These are phyloP conservation scores for Triops longicaudatus DNA, from an alignment of 1,140 invertebrate genomes.

Conservation along the genomic window DNA sequence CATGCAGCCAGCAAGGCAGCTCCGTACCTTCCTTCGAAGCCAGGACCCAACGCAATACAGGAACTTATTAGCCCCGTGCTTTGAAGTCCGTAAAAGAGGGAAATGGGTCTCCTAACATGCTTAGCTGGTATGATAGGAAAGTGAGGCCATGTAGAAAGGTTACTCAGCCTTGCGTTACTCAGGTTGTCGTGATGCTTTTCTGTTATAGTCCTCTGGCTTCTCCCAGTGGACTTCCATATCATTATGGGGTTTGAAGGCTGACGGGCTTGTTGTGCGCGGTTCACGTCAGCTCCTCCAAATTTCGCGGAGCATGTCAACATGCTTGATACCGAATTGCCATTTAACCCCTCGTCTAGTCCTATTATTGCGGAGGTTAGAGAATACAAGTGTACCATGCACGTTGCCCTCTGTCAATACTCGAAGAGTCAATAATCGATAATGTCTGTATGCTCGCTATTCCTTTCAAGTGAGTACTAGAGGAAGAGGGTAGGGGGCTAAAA, in stretches of 20 bases:
- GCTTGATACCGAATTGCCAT: neutral
- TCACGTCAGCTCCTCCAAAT: neutral
- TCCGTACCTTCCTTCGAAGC: neutral
- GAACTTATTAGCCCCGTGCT: constrained; percentile 11
- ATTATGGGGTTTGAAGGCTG: neutral
- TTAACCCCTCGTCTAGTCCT: neutral
- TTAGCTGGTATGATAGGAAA: neutral
- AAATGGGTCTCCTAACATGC: neutral
- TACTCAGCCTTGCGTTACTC: neutral
- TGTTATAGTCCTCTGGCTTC: neutral
- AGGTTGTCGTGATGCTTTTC: neutral
- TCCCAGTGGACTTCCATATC: neutral
- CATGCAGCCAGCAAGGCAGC: neutral
- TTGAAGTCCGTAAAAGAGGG: constrained; percentile 13
- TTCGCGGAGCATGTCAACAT: neutral
- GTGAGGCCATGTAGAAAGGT: constrained; percentile 10
- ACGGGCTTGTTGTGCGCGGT: constrained; percentile 2
- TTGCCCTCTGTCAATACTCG: neutral
- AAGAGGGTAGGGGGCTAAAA: neutral
- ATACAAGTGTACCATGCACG: neutral
- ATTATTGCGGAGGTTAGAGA: neutral
- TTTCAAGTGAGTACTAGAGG: neutral
- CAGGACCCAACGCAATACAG: neutral
- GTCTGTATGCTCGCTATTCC: neutral
- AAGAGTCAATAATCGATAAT: constrained; percentile 10